Percentiles rank a stretch among this genome's conserved stretches.
Evolutionary conservation across 1,140 invertebrate genomes (phyloP).

Genomic region (Cydia pomonella): DNA sequence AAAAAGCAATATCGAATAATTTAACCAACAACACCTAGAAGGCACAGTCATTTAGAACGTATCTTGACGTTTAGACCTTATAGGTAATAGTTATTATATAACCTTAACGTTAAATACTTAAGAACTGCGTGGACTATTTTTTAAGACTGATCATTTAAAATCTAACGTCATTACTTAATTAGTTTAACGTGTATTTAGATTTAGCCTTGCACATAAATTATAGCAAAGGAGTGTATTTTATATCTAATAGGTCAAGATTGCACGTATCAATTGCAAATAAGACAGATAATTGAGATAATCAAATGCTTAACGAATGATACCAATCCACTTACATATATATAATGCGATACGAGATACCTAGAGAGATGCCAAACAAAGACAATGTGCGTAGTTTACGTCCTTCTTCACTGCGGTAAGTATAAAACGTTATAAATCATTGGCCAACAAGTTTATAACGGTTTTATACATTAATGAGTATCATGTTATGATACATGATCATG

Average conservation of each 20-base stretch:
- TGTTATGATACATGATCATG: too few relatives aligned
- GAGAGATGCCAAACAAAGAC: too few relatives aligned
- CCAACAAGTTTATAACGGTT: too few relatives aligned
- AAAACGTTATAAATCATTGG: too few relatives aligned
- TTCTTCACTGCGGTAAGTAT: too few relatives aligned
- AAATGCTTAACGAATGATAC: not conserved
- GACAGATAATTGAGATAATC: not conserved
- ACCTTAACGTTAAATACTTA: not conserved
- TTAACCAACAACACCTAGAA: constrained; percentile 37
- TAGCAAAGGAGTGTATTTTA: not conserved
- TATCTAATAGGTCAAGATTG: not conserved
- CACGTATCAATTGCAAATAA: not conserved
- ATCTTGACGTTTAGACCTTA: constrained; percentile 22
- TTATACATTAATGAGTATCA: too few relatives aligned
- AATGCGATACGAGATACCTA: not conserved
- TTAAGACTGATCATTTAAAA: not conserved
- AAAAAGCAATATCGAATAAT: constrained; percentile 28
- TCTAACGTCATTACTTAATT: not conserved
- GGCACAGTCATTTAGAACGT: constrained; percentile 47
- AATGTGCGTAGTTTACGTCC: too few relatives aligned
- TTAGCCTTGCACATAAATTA: not conserved
- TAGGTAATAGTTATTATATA: not conserved
- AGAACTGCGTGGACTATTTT: not conserved
- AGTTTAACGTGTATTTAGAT: not conserved
- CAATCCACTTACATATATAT: not conserved